Conservation (phyloP, 2,797 vertebrate genomes). For the Muraenolepis orangiensis region DNA sequence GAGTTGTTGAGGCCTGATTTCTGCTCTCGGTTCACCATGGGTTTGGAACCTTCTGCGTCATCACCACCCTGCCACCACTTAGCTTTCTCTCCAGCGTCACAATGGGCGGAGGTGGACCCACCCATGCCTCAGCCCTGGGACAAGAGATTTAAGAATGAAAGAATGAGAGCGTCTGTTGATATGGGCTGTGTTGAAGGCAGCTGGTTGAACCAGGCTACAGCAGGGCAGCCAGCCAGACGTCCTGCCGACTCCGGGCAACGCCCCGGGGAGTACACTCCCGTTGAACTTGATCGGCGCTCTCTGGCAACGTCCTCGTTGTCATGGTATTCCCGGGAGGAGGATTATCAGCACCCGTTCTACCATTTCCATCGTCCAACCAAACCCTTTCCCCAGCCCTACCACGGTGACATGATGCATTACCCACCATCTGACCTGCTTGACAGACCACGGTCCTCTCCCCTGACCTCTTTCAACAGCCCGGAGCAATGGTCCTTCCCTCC, state of each 20-base stretch:
- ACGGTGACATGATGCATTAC: constrained; percentile 43
- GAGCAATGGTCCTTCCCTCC: constrained; percentile 69
- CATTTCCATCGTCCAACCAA: constrained; percentile 31
- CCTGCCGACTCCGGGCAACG: constrained; percentile 20
- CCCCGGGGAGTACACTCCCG: constrained; percentile 20
- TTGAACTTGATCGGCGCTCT: constrained; percentile 27
- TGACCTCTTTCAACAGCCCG: constrained; percentile 49
- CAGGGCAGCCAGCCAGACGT: constrained; percentile 16
- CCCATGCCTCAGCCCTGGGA: constrained; percentile 32
- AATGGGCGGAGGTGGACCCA: constrained; percentile 23
- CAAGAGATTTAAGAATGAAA: constrained; percentile 23
- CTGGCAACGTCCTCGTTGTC: constrained; percentile 26
- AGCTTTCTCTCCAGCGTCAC: constrained; percentile 17
- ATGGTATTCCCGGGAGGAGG: constrained; percentile 32
- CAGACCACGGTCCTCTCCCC: constrained; percentile 26
- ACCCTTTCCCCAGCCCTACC: constrained; percentile 29
- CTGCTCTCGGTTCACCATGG: constrained; percentile 42
- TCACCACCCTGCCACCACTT: constrained; percentile 33
- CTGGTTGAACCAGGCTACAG: constrained; percentile 36
- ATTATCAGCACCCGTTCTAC: constrained; percentile 42
- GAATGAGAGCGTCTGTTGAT: constrained; percentile 11
- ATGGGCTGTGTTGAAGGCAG: constrained; percentile 42
- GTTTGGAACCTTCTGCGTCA: constrained; percentile 34
- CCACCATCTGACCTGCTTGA: constrained; percentile 62
- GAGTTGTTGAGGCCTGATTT: constrained; percentile 33